These are phyloP conservation scores for Gopherus flavomarginatus DNA, from an alignment of 2,113 vertebrate species.

Conservation along the genomic window DNA sequence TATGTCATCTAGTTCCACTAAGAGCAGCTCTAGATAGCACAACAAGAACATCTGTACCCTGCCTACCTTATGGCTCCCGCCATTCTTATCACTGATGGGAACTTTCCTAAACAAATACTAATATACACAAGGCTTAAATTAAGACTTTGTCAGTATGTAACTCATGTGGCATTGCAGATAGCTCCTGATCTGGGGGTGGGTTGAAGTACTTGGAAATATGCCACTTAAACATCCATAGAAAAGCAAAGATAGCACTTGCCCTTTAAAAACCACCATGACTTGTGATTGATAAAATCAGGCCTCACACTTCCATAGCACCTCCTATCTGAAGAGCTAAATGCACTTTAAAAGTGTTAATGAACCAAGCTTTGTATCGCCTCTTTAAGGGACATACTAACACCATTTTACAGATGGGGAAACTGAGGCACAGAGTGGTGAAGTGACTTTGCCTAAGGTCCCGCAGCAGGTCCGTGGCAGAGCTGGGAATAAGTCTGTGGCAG, in stretches of 20 bases:
- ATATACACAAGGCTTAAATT: not conserved
- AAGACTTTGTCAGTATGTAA: not conserved
- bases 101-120: not conserved
- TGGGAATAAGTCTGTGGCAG: not conserved
- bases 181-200: not conserved
- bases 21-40: not conserved
- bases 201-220: not conserved
- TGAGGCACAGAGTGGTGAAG: not conserved
- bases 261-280: not conserved
- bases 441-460: not conserved
- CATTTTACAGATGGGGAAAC: not conserved
- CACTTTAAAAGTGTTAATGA: not conserved
- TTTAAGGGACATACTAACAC: not conserved
- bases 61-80: not conserved
- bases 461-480: not conserved
- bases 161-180: not conserved
- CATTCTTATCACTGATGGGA: accelerated
- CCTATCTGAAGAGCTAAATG: not conserved
- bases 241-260: not conserved
- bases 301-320: not conserved
- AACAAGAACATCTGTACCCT: not conserved
- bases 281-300: not conserved
- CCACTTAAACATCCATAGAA: not conserved
- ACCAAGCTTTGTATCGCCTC: not conserved
- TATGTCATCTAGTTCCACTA: not conserved